phyloP scores from a whole-genome alignment of 1,140 invertebrate genomes.

The Globodera ellingtonae region DNA sequence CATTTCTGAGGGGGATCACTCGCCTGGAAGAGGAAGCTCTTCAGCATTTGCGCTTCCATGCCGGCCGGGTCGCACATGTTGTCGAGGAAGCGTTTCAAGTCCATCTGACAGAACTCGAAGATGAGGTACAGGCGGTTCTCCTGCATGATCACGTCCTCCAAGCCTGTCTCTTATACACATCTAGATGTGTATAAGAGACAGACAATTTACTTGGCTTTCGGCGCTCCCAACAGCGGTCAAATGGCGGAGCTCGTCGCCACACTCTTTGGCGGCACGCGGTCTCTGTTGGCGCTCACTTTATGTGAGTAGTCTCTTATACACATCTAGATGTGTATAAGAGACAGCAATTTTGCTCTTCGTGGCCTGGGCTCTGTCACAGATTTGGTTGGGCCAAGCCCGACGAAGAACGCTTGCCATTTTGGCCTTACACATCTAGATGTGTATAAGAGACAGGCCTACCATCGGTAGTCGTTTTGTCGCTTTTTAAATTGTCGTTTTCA shows the following conservation, averaged over 20 bases:
- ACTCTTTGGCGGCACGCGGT: slow-evolving; percentile 8
- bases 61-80: slow-evolving; percentile 71
- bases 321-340: too few relatives aligned
- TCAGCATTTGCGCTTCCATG: slow-evolving; percentile 42
- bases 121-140: slow-evolving; percentile 76
- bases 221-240: slow-evolving; percentile 16
- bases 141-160: slow-evolving; percentile 88
- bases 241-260: neutral
- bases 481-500: too few relatives aligned
- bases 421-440: too few relatives aligned
- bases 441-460: too few relatives aligned
- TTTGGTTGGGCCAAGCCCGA: slow-evolving; percentile 8
- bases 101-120: slow-evolving; percentile 97
- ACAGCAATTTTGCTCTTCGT: slow-evolving; percentile 74
- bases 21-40: slow-evolving; percentile 72
- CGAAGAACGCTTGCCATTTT: slow-evolving; percentile 17
- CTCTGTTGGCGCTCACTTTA: slow-evolving; percentile 21
- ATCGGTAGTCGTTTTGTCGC: too few relatives aligned
- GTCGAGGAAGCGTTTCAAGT: slow-evolving; percentile 96
- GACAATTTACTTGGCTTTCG: too few relatives aligned
- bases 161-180: too few relatives aligned
- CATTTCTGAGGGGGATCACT: slow-evolving; percentile 65
- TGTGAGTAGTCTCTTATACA: too few relatives aligned
- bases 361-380: slow-evolving; percentile 69
- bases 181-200: too few relatives aligned